These are phyloP conservation scores for Trichechus manatus DNA, from an alignment of 2,113 vertebrate species.

Conservation along the genomic window DNA sequence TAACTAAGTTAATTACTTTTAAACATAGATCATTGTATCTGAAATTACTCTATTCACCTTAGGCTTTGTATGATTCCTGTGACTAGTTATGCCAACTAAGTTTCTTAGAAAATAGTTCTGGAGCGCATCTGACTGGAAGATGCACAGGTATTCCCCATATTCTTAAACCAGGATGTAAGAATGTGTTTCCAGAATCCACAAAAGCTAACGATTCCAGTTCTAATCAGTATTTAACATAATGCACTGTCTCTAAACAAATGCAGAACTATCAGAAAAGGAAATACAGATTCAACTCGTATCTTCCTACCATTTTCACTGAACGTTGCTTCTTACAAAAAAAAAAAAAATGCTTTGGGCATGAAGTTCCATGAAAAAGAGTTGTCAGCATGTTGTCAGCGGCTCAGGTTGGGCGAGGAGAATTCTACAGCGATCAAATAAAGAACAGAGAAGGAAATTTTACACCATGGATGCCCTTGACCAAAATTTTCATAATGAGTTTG, in stretches of 20 bases:
- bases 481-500: constrained; percentile 64
- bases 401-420: not conserved
- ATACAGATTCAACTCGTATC: not conserved
- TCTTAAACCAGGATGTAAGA: constrained; percentile 63
- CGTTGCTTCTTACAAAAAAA: not conserved
- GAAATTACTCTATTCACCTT: constrained; percentile 70
- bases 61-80: constrained; percentile 62
- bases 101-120: constrained; percentile 40
- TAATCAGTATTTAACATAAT: constrained; percentile 43
- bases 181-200: constrained; percentile 58
- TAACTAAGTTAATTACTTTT: constrained; percentile 63
- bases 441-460: constrained; percentile 59
- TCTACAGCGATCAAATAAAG: constrained; percentile 58
- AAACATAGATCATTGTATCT: constrained; percentile 63
- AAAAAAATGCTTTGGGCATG: constrained; percentile 37
- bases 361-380: constrained; percentile 40
- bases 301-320: constrained; percentile 51
- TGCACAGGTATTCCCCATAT: not conserved
- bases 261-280: constrained; percentile 52
- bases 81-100: constrained; percentile 14
- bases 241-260: constrained; percentile 20
- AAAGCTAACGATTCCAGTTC: constrained; percentile 55
- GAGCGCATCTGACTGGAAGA: constrained; percentile 32
- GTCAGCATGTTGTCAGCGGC: not conserved
- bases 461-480: not conserved